A percentile compares a stretch with the other conserved stretches of the same genome.
These are phyloP conservation scores for Naja naja DNA, from an alignment of 2,113 vertebrate species.

Conservation along the genomic window DNA sequence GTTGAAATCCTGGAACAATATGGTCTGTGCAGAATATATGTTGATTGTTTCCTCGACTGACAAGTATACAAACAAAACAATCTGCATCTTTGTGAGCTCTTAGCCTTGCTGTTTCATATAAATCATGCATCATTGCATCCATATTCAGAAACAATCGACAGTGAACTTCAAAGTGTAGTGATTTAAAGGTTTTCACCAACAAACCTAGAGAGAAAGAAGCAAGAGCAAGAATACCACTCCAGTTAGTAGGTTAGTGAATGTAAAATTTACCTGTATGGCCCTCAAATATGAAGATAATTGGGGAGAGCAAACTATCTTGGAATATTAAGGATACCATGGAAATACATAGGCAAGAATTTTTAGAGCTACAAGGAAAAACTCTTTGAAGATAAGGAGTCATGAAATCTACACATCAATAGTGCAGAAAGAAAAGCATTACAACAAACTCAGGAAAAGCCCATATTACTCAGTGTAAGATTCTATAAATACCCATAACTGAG, in stretches of 20 bases:
- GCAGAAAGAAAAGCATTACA: not conserved
- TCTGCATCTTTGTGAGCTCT: conserved; percentile 65
- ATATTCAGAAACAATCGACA: conserved; percentile 57
- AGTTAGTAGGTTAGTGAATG: not conserved
- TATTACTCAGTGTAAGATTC: not conserved
- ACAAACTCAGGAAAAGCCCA: not conserved
- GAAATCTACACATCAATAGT: not conserved
- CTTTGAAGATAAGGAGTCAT: not conserved
- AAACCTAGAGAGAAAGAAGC: conserved; percentile 62
- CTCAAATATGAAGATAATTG: no score
- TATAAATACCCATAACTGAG: not conserved
- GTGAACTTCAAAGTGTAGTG: conserved; percentile 73
- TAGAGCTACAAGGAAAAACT: not conserved
- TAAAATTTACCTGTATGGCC: no score
- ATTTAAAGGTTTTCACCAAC: conserved; percentile 74
- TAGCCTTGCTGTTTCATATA: conserved; percentile 57
- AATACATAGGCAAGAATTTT: not conserved
- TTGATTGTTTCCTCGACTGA: conserved; percentile 76
- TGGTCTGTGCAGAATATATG: conserved; percentile 77
- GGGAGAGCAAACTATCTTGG: not conserved
- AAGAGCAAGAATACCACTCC: conserved; percentile 5
- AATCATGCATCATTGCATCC: conserved; percentile 11
- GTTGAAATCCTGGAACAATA: conserved; percentile 54
- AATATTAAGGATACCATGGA: not conserved
- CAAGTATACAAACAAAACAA: conserved; percentile 81